Base-by-base conservation (phyloP, 2,888 invertebrate genomes). In the Uloborus plumipes region DNA sequence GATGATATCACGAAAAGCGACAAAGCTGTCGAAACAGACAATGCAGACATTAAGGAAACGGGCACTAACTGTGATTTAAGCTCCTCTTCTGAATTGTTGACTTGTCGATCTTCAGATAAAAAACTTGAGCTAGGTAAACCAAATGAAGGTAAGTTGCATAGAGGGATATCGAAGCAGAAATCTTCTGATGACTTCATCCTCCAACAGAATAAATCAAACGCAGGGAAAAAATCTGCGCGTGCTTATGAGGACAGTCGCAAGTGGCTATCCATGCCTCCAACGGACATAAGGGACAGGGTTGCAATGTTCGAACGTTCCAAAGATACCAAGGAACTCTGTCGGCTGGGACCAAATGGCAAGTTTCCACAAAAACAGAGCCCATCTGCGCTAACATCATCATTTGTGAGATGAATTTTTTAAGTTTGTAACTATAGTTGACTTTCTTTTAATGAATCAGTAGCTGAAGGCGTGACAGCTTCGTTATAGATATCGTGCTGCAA, bases 261-360 rank as follows among this genome's bases (percentile, higher is more conserved):
- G n/a, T 83, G 73, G 65, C 67, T 72, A n/a, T 83, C 72, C 4
- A 83, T 73, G 71, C 73, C 77, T 14, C 73, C 83, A 15, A 73
- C 73, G 18, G 74, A 79, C 26, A 84, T 84, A 39, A 70, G 84
- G 70, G 84, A 84, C 71, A 84, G 71, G 58, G 84, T 79, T 66
- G 84, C 84, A 79, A 84, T 84, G 84, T 84, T 84, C 49, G 84
- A 84, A 61, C 84, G 79, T 73, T 79, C 84, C 61, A 84, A 84
- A 75, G 84, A 84, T 47, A 22, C 79, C 11, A 73, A 78, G 22
- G 84, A 84, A 65, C 47, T 75, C 26, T 84, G 78, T 53, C 73
- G 84, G 47, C 66, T 77, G 73, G 83, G 83, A 67, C 83, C 83
- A 73, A 83, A 73, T 73, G 83, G 83, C n/a, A 83, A 83, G 50